These are phyloP conservation scores for Xyrichtys novacula DNA, from an alignment of 2,797 vertebrate species.

Conservation along the genomic window DNA sequence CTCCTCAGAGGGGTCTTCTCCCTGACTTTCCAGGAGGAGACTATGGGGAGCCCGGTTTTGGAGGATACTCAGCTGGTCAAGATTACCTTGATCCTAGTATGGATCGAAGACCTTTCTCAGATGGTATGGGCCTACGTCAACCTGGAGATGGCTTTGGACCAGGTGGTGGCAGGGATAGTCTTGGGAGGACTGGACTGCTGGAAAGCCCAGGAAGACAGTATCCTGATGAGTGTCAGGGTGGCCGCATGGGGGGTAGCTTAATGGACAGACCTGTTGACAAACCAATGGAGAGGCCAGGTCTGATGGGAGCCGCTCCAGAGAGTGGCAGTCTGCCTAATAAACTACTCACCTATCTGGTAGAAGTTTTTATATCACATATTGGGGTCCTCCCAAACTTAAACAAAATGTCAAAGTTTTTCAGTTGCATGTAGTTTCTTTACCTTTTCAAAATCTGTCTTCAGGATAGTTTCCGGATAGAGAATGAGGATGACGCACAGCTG, in stretches of 20 bases:
- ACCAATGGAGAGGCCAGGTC: constrained; percentile 53
- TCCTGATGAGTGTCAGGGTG: constrained; percentile 60
- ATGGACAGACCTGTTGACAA: constrained; percentile 49
- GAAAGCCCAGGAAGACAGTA: constrained; percentile 58
- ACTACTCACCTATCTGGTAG: constrained; percentile 83
- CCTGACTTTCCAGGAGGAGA: constrained; percentile 67
- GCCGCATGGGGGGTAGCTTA: constrained; percentile 37
- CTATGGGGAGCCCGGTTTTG: constrained; percentile 54
- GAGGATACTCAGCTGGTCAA: constrained; percentile 55
- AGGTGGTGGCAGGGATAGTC: constrained; percentile 50
- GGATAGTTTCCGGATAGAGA: constrained; percentile 89
- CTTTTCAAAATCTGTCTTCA: constrained; percentile 54
- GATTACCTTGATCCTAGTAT: constrained; percentile 56
- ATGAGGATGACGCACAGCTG: constrained; percentile 88
- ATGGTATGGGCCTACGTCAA: constrained; percentile 45
- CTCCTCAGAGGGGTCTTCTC: constrained; percentile 52
- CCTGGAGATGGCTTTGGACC: constrained; percentile 59
- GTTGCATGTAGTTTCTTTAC: not conserved
- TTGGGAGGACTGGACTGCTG: constrained; percentile 53
- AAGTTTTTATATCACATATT: not conserved
- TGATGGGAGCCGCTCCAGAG: constrained; percentile 69
- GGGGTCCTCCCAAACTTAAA: not conserved
- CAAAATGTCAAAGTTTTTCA: not conserved
- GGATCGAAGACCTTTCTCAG: constrained; percentile 63
- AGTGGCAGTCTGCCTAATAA: constrained; percentile 70